These are phyloP conservation scores for Proales similis DNA, from an alignment of 1,140 invertebrate genomes.

Conservation along the genomic window DNA sequence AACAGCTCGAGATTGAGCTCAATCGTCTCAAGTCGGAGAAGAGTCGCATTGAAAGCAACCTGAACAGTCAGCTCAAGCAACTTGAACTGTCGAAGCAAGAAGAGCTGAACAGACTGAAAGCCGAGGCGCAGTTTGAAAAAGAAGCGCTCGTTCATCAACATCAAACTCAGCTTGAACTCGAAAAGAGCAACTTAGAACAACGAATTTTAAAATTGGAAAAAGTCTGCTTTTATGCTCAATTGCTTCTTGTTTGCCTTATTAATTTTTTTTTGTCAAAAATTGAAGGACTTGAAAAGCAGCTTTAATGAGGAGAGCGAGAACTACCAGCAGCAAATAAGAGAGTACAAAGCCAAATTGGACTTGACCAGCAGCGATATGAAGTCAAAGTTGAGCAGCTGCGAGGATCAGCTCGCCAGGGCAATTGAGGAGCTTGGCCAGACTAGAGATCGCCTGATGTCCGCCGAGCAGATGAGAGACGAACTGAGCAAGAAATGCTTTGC, in stretches of 20 bases:
- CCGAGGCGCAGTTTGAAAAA: conserved; percentile 26
- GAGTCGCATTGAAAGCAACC: not conserved
- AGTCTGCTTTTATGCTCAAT: not conserved
- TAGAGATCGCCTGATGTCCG: too few species aligned
- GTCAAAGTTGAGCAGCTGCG: conserved; percentile 37
- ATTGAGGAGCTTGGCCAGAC: conserved; percentile 39
- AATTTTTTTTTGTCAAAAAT: not conserved
- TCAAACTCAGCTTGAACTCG: conserved; percentile 6
- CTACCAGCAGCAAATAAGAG: conserved; percentile 17
- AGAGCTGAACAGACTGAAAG: conserved; percentile 9
- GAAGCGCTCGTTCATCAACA: not conserved
- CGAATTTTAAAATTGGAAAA: conserved; percentile 25
- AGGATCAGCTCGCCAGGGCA: conserved; percentile 40
- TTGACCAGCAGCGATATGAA: conserved; percentile 20
- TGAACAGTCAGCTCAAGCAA: not conserved
- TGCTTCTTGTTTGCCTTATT: not conserved
- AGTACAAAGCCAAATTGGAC: too few species aligned
- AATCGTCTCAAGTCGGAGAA: conserved; percentile 19
- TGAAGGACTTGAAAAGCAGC: conserved; percentile 28
- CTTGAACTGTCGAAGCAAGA: not conserved
- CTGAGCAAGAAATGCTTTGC: not conserved
- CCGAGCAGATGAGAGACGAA: not conserved
- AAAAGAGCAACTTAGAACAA: not conserved
- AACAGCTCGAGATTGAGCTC: conserved; percentile 7
- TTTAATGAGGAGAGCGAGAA: conserved; percentile 36